Base-by-base conservation (phyloP, 2,113 vertebrate species). In the Amphiprion percula region DNA sequence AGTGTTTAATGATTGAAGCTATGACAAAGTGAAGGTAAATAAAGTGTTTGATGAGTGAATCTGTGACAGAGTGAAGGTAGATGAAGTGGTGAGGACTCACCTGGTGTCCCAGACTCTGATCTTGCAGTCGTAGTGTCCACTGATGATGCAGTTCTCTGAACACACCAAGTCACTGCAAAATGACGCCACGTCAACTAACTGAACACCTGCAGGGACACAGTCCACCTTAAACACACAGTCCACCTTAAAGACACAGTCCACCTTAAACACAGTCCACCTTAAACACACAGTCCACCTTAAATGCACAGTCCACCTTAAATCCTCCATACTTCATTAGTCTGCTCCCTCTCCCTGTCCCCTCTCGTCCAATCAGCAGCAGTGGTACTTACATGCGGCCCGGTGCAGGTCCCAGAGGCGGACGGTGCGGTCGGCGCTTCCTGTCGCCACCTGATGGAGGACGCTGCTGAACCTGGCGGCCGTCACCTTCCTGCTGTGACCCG, bases 101-200 rank as follows among this genome's bases (percentile, higher is more conserved):
- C 97, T 96, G 93, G 89, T 94, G 83, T 98, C 97, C 97, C 97
- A 98, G 82, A 96, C 94, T 0, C 97, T 92, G 88, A 98, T 96
- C 87, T 95, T 96, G 61, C 90, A 87, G 91, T 98, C 96, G 19
- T 92, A 96, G 85, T 98, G 97, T 17, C 96, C 95, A 8, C 96
- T 97, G 82, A 98, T 94, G 80, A 96, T 91, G 55, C 91, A 59
- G 71, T 94, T 94, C 50, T 96, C 95, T 0, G 94, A 94, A 21
- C 96, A 97, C 4, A 97, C 95, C 39, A 97, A 87, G 1, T 98
- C 97, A 0, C 96, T 97, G 91, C 96, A 97, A 90, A 90, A 96
- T 14, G 97, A 97, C 3, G 88, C 12, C 52, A 94, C 96, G 0
- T 93, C 73, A 23, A 95, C 92, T 12, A 92, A 95, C 60, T 95